A percentile compares a stretch with the other conserved stretches of the same genome.
phyloP scores from a whole-genome alignment of 1,140 invertebrate genomes.

The Anagrus nilaparvatae region DNA sequence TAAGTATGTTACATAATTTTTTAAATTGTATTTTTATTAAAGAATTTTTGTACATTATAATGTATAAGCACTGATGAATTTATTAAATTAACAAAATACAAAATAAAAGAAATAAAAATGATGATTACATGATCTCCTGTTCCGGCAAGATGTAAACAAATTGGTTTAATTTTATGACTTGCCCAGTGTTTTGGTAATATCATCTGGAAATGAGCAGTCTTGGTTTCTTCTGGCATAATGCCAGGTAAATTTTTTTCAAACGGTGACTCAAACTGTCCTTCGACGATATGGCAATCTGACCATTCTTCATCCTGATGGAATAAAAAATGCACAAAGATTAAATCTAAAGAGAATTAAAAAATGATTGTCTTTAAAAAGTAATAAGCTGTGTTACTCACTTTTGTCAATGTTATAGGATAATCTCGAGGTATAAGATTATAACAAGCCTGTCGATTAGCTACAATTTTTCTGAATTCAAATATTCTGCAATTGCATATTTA shows the following conservation, averaged over 20 bases:
- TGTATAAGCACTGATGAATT: no score
- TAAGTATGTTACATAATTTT: no score
- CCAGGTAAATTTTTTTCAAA: conserved; percentile 73
- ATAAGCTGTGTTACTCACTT: conserved; percentile 47
- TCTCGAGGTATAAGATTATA: conserved; percentile 69
- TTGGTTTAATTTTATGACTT: conserved; percentile 58
- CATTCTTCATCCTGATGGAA: conserved; percentile 65
- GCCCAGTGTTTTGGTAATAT: conserved; percentile 75
- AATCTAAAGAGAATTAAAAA: conserved; percentile 5
- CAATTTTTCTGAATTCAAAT: conserved; percentile 81
- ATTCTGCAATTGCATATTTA: conserved; percentile 49
- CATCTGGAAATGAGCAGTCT: conserved; percentile 75
- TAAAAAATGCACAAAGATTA: conserved; percentile 3
- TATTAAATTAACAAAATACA: background rate
- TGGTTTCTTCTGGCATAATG: conserved; percentile 73
- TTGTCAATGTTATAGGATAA: conserved; percentile 83
- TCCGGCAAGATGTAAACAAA: conserved; percentile 90
- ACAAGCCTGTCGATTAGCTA: conserved; percentile 74
- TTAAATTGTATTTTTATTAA: no score
- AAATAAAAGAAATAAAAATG: background rate
- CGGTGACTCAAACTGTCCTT: conserved; percentile 85
- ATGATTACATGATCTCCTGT: conserved; percentile 95
- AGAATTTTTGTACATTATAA: no score
- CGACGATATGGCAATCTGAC: conserved; percentile 64
- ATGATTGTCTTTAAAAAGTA: conserved; percentile 4